Evolutionary conservation across 1,140 invertebrate species (phyloP).

Genomic region (Heliconius nattereri): DNA sequence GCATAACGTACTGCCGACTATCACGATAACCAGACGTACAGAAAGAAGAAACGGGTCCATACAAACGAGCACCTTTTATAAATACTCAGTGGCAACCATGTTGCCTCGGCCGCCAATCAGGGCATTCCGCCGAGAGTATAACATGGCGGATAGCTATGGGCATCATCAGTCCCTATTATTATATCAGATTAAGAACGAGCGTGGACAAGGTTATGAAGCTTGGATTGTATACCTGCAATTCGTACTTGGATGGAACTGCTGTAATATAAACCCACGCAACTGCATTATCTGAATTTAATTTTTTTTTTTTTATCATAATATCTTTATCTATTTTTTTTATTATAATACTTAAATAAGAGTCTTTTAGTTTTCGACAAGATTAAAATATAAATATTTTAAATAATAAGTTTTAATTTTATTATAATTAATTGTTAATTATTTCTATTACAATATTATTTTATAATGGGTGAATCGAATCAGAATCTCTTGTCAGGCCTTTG

Average conservation of each 20-base stretch:
- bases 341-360: background rate
- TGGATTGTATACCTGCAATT: slow-evolving; percentile 28
- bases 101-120: slow-evolving; percentile 67
- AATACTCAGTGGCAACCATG: slow-evolving; percentile 70
- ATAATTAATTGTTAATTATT: no score
- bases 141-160: slow-evolving; percentile 69
- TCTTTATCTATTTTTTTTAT: background rate
- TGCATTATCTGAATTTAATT: background rate
- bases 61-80: slow-evolving; percentile 59
- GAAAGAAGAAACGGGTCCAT: slow-evolving; percentile 49
- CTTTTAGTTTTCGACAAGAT: no score
- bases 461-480: no score
- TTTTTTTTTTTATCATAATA: background rate
- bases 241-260: background rate
- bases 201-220: slow-evolving; percentile 35
- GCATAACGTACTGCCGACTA: background rate
- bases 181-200: slow-evolving; percentile 50
- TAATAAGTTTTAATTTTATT: no score
- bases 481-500: no score
- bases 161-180: slow-evolving; percentile 69
- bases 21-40: slow-evolving; percentile 40
- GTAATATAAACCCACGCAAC: background rate
- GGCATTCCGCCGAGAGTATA: slow-evolving; percentile 47
- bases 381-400: no score
- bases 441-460: no score